Evolutionary conservation across 2,113 vertebrate species (phyloP).

Genomic region (Pelecanoides urinatrix): DNA sequence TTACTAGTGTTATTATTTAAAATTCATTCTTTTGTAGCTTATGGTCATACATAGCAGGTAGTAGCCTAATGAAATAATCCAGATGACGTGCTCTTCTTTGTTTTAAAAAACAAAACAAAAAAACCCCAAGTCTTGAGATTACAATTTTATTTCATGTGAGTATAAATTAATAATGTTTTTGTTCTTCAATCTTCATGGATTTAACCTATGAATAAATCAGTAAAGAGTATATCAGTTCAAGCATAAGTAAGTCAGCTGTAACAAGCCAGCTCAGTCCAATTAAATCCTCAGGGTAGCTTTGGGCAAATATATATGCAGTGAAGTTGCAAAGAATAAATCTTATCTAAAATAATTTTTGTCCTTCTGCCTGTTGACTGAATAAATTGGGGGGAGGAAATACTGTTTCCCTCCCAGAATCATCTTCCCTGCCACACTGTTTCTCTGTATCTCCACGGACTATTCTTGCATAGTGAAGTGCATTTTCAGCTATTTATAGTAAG

Average conservation of each 20-base stretch:
- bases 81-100: not conserved
- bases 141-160: not conserved
- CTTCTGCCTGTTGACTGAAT: not conserved
- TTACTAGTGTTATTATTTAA: not conserved
- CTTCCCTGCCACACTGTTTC: not conserved
- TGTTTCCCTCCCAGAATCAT: not conserved
- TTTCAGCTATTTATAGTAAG: slow-evolving; percentile 10
- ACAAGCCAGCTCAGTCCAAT: slow-evolving; percentile 39
- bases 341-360: not conserved
- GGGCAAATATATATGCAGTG: not conserved
- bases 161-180: not conserved
- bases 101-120: not conserved
- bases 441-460: rapidly evolving
- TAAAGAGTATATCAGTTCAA: slow-evolving; percentile 19
- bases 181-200: not conserved
- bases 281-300: slow-evolving; percentile 47
- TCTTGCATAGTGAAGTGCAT: not conserved
- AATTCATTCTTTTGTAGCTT: not conserved
- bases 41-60: not conserved
- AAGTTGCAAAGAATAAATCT: not conserved
- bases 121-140: not conserved
- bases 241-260: slow-evolving; percentile 40
- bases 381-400: not conserved
- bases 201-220: slow-evolving; percentile 38
- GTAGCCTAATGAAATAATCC: not conserved